These are phyloP conservation scores for Branchinecta lindahli DNA, from an alignment of 1,140 invertebrate species.

Conservation along the genomic window DNA sequence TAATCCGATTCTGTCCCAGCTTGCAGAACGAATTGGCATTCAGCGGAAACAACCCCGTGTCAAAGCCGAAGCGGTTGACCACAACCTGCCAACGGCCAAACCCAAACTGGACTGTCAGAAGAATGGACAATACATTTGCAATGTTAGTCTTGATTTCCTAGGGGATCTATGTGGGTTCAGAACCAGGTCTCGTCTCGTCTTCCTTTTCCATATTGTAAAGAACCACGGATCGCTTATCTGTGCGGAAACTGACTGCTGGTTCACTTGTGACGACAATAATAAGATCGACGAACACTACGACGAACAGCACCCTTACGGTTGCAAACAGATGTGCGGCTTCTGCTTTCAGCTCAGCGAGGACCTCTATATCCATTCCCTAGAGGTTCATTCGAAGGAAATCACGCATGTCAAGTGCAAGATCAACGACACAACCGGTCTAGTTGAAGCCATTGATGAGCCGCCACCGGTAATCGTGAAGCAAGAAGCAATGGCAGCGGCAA, in stretches of 20 bases:
- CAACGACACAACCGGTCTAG: background rate
- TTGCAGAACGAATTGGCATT: background rate
- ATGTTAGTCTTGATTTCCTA: background rate
- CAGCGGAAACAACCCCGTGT: background rate
- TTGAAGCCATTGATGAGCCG: background rate
- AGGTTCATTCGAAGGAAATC: background rate
- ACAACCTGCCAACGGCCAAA: background rate
- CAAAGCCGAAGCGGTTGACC: background rate
- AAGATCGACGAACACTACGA: background rate
- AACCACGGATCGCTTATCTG: background rate
- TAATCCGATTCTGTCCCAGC: background rate
- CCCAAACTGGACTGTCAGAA: background rate
- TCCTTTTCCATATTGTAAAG: background rate
- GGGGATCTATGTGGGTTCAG: background rate
- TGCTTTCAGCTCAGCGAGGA: background rate
- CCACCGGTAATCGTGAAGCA: background rate
- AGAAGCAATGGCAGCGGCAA: background rate
- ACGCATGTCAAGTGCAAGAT: background rate
- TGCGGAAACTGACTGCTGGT: background rate
- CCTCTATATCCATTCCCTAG: slow-evolving; percentile 3
- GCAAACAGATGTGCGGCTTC: background rate
- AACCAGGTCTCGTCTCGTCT: background rate
- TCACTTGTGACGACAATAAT: background rate
- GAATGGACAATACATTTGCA: background rate
- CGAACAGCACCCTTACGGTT: background rate